Conservation (phyloP, 2,797 vertebrate species). For the Ficedula albicollis region DNA sequence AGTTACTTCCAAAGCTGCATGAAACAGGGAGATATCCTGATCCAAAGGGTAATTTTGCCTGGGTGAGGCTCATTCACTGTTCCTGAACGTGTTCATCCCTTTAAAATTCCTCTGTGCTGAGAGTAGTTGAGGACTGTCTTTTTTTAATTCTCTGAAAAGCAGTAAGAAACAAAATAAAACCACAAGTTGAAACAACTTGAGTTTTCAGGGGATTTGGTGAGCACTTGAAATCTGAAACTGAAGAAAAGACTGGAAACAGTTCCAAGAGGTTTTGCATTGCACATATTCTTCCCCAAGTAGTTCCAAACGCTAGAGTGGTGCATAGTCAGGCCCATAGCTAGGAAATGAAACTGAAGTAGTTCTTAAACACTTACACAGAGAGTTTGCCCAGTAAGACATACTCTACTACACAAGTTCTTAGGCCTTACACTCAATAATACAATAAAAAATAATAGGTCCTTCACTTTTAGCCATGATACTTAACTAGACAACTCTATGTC, state of each 20-base stretch:
- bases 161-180: not conserved
- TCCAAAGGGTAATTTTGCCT: not conserved
- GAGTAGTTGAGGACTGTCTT: not conserved
- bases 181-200: not conserved
- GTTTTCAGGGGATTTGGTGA: not conserved
- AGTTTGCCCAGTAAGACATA: not conserved
- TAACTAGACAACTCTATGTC: not conserved
- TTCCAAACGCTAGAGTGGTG: not conserved
- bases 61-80: not conserved
- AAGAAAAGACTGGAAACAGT: not conserved
- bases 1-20: not conserved
- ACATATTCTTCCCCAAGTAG: not conserved
- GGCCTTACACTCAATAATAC: constrained; percentile 36
- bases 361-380: not conserved
- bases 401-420: not conserved
- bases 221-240: not conserved
- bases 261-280: not conserved
- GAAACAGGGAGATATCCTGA: not conserved
- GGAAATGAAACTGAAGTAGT: not conserved
- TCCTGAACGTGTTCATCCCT: not conserved
- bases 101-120: not conserved
- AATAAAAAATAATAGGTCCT: constrained; percentile 33
- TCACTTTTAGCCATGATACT: constrained; percentile 42
- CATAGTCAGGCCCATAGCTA: not conserved
- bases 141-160: not conserved